Evolutionary conservation across 2,888 invertebrate species (phyloP).

Genomic region (Dolichopus griseipennis): DNA sequence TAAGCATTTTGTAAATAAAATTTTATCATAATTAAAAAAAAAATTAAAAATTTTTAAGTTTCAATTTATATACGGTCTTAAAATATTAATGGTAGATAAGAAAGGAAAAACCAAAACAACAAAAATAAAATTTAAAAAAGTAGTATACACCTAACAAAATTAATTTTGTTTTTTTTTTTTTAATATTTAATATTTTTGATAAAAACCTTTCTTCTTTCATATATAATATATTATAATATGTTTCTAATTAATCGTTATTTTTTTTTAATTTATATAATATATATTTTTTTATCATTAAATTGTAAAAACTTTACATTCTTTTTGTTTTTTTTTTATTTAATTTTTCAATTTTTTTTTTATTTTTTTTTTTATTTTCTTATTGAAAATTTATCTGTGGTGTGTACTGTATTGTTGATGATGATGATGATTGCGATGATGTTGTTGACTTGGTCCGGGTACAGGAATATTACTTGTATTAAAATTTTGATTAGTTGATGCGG

Average conservation of each 20-base stretch:
- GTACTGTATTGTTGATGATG: constrained; percentile 21
- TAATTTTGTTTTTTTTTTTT: not conserved
- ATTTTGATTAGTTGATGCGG: not conserved
- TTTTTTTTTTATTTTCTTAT: constrained; percentile 8
- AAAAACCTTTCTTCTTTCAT: not conserved
- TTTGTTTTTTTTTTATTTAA: not conserved
- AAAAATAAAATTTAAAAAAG: not conserved
- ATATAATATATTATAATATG: too few species aligned
- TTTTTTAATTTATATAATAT: constrained; percentile 10
- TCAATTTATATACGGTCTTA: too few species aligned
- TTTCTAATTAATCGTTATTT: not conserved
- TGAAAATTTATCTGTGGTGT: constrained; percentile 17
- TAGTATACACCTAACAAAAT: not conserved
- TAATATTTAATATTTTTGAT: not conserved
- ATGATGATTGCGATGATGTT: constrained; percentile 22
- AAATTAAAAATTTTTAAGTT: too few species aligned
- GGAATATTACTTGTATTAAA: not conserved
- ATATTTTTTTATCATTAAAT: not conserved
- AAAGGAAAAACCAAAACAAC: not conserved
- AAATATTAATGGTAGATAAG: too few species aligned
- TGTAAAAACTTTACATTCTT: constrained; percentile 5
- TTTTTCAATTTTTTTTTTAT: constrained; percentile 9
- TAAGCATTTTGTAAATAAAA: too few species aligned
- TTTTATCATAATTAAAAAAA: too few species aligned
- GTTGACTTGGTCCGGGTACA: constrained; percentile 18